Evolutionary conservation across 1,140 invertebrate species (phyloP).

Genomic region (Choristoneura fumiferana): DNA sequence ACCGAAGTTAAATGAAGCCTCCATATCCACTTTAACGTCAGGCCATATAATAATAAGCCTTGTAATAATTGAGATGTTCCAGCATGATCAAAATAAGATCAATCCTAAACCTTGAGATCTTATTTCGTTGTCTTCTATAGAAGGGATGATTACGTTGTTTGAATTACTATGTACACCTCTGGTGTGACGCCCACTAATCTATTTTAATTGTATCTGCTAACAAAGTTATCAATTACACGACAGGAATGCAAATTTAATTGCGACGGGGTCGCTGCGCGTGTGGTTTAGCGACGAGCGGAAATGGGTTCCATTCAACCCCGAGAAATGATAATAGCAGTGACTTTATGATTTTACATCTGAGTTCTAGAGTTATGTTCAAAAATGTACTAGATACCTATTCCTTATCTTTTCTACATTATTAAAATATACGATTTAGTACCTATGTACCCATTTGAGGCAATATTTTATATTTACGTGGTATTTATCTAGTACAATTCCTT

Average conservation of each 20-base stretch:
- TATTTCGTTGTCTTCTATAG: too few relatives aligned
- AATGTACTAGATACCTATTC: too few relatives aligned
- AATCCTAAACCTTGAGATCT: not conserved
- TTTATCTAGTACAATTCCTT: too few relatives aligned
- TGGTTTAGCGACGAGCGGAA: slow-evolving; percentile 32
- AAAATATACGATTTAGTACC: too few relatives aligned
- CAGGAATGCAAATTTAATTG: slow-evolving; percentile 74
- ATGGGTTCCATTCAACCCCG: too few relatives aligned
- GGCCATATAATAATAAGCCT: not conserved
- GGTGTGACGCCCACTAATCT: slow-evolving; percentile 33
- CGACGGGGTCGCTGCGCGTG: slow-evolving; percentile 37
- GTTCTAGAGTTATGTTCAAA: too few relatives aligned
- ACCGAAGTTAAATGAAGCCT: not conserved
- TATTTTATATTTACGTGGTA: too few relatives aligned
- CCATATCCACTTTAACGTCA: not conserved
- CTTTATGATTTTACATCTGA: too few relatives aligned
- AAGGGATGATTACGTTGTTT: not conserved
- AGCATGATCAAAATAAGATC: slow-evolving; percentile 1
- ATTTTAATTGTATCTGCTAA: slow-evolving; percentile 54
- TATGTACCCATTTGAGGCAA: too few relatives aligned
- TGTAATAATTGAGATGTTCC: not conserved
- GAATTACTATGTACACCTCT: slow-evolving; percentile 1
- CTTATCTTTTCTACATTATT: too few relatives aligned
- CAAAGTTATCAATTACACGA: slow-evolving; percentile 70
- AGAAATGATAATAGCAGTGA: too few relatives aligned